These are phyloP conservation scores for Poicephalus meyeri DNA, from an alignment of 2,113 vertebrate genomes.

Conservation along the genomic window DNA sequence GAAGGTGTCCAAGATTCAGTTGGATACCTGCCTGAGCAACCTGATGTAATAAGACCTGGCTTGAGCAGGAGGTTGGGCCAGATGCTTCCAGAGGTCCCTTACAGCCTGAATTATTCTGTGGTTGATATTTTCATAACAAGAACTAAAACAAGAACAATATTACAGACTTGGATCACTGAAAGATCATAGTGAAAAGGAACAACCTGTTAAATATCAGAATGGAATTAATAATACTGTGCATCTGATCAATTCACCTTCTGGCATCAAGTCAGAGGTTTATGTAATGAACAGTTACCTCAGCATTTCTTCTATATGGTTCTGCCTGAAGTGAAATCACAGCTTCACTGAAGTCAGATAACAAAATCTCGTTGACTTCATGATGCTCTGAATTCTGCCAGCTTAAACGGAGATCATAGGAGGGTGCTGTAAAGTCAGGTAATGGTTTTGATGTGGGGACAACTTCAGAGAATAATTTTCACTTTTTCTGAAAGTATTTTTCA, in stretches of 20 bases:
- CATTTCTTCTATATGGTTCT: neutral
- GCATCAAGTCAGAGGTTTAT: neutral
- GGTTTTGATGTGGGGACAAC: neutral
- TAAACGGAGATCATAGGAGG: neutral
- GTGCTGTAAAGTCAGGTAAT: neutral
- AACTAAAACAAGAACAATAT: neutral
- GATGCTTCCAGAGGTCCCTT: neutral
- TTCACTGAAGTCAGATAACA: neutral
- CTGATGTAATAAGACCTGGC: neutral
- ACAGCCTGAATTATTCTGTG: neutral
- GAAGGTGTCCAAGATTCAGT: neutral
- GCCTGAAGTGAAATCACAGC: neutral
- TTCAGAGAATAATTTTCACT: neutral
- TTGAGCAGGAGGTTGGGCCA: neutral
- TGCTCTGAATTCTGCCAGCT: neutral
- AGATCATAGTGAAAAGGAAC: neutral
- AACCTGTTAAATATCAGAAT: neutral
- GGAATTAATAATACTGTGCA: neutral
- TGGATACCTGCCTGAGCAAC: neutral
- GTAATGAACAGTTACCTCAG: neutral
- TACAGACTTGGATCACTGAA: neutral
- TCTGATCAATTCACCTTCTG: neutral
- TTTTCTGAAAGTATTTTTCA: neutral
- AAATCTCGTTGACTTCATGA: neutral
- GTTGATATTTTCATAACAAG: neutral